Percentiles rank a stretch among this genome's conserved stretches.
phyloP scores from a whole-genome alignment of 53 echinoderm and acorn worm genomes.

The Crossaster papposus region DNA sequence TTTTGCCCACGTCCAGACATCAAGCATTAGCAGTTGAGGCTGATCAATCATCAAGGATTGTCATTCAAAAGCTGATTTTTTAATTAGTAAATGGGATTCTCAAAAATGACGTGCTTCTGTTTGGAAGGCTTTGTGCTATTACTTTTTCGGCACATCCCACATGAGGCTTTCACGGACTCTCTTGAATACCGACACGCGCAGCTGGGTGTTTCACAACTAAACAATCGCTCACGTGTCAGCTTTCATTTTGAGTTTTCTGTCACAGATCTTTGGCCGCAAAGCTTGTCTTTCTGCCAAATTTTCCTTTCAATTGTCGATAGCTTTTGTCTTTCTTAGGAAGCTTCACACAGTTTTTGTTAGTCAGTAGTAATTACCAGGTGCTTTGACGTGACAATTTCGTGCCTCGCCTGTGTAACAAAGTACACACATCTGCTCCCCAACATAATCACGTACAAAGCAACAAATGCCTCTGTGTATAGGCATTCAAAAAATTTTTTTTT shows the following conservation, averaged over 20 bases:
- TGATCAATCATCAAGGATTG: background rate
- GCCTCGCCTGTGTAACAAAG: background rate
- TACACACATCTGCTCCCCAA: conserved; percentile 4
- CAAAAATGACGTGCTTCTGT: background rate
- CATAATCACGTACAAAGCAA: background rate
- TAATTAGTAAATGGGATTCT: background rate
- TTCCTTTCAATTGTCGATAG: background rate
- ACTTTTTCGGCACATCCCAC: background rate
- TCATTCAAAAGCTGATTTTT: background rate
- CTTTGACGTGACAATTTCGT: background rate
- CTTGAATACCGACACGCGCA: conserved; percentile 5
- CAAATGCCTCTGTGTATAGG: conserved; percentile 7
- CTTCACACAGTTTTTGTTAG: background rate
- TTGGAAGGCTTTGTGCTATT: background rate
- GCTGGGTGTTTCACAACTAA: background rate
- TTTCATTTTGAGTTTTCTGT: background rate
- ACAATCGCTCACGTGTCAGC: background rate
- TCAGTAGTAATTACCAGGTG: background rate
- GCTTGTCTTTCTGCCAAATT: background rate
- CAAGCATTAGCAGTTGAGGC: background rate
- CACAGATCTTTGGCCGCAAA: background rate
- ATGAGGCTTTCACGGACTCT: background rate
- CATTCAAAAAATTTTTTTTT: conserved; percentile 5
- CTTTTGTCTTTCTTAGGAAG: conserved; percentile 1
- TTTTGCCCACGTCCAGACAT: conserved; percentile 1